phyloP scores from a whole-genome alignment of 1,140 invertebrate genomes.

The Drosophila ohnishii region DNA sequence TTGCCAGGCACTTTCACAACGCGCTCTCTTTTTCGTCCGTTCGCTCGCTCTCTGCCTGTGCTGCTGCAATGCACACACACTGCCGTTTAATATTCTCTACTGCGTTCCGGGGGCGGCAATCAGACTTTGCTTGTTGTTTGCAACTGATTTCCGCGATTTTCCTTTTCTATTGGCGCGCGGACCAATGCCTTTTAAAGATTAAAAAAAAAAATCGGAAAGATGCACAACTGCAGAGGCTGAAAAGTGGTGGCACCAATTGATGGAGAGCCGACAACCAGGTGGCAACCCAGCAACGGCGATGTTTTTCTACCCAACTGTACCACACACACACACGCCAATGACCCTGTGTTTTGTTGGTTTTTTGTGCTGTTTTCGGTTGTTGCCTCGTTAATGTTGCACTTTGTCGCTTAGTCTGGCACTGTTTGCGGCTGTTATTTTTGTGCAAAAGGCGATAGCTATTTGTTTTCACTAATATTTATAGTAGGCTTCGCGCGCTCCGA shows the following conservation, averaged over 20 bases:
- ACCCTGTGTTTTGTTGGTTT: constrained; percentile 22
- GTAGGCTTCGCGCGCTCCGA: constrained; percentile 46
- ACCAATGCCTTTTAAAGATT: neutral
- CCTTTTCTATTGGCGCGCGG: neutral
- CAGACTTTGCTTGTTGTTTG: neutral
- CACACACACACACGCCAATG: constrained; percentile 61
- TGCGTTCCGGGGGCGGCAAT: neutral
- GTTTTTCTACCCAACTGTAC: constrained; percentile 81
- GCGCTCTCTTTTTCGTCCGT: constrained; percentile 6
- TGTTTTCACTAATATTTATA: constrained; percentile 2
- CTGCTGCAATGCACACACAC: constrained; percentile 6
- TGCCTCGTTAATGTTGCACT: neutral
- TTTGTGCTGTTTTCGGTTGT: constrained; percentile 11
- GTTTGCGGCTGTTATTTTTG: neutral
- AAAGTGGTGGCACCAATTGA: constrained; percentile 37
- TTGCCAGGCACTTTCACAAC: constrained; percentile 43
- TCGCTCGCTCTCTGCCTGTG: constrained; percentile 1
- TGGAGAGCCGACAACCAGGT: constrained; percentile 21
- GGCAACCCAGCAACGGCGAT: constrained; percentile 65
- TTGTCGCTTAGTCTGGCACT: neutral
- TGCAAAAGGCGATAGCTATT: neutral
- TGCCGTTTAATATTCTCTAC: neutral
- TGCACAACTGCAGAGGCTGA: constrained; percentile 36
- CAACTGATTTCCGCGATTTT: neutral
- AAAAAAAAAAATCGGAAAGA: constrained; percentile 10